These are phyloP conservation scores for Catagonus wagneri DNA, from an alignment of 2,113 vertebrate species.

Conservation along the genomic window DNA sequence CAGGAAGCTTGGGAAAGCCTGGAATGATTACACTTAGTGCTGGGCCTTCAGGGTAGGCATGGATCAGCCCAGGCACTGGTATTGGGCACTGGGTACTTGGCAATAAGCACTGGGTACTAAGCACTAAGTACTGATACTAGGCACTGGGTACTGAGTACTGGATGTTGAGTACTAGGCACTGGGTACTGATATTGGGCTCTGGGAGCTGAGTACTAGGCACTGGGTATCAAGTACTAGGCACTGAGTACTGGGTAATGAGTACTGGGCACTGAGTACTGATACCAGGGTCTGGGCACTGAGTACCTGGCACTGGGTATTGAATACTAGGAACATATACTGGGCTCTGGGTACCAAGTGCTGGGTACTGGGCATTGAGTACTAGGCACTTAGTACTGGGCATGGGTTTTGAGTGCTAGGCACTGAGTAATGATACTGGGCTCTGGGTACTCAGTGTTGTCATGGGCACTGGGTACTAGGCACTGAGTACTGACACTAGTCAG, in stretches of 20 bases:
- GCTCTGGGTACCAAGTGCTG: neutral
- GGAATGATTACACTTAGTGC: fast-evolving
- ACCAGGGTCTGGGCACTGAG: no score
- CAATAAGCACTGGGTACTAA: no score
- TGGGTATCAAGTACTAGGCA: no score
- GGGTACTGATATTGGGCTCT: neutral
- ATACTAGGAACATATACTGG: no score
- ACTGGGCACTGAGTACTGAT: no score
- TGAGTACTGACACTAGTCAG: neutral
- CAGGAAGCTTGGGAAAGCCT: fast-evolving
- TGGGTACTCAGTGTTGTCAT: no score
- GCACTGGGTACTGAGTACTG: fast-evolving
- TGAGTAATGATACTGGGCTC: neutral
- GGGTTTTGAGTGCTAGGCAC: neutral
- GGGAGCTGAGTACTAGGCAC: no score
- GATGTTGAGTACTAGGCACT: neutral
- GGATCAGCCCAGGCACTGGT: neutral
- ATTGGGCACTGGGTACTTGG: neutral
- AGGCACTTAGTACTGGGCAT: neutral
- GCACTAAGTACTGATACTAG: no score
- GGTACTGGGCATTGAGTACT: neutral
- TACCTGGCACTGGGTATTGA: neutral
- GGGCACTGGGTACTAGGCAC: neutral
- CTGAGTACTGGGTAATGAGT: neutral
- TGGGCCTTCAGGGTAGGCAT: no score